A percentile compares a stretch with the other conserved stretches of the same genome.
phyloP scores from a whole-genome alignment of 2,113 vertebrate genomes.

The Caracal caracal region DNA sequence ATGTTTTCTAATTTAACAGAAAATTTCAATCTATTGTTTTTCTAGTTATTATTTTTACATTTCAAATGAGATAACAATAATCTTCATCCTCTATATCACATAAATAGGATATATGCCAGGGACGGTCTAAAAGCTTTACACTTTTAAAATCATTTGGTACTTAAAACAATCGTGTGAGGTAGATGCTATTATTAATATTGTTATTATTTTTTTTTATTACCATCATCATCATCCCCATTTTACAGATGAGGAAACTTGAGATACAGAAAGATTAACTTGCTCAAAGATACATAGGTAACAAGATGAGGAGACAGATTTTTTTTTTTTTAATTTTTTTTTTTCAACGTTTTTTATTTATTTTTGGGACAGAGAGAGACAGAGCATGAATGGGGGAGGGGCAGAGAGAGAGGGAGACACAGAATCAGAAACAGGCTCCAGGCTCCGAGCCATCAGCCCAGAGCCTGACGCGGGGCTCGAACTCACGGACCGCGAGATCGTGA shows the following conservation, averaged over 20 bases:
- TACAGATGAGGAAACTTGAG: not conserved
- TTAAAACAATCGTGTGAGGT: not conserved
- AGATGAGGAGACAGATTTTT: not conserved
- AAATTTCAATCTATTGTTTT: not conserved
- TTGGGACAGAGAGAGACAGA: too few species aligned
- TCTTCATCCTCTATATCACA: not conserved
- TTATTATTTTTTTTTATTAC: not conserved
- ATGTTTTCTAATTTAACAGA: not conserved
- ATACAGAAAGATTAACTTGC: not conserved
- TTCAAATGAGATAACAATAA: not conserved
- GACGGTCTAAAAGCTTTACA: not conserved
- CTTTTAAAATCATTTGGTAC: not conserved
- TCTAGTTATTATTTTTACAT: not conserved
- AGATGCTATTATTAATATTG: not conserved
- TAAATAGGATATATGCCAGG: not conserved
- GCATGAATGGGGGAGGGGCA: too few species aligned
- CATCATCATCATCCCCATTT: not conserved
- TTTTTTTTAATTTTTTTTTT: too few species aligned
- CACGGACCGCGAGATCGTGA: too few species aligned
- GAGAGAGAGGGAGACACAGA: too few species aligned
- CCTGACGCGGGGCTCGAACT: too few species aligned
- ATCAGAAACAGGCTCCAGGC: too few species aligned
- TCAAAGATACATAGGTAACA: not conserved
- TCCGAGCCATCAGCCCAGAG: too few species aligned
- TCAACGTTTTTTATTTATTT: too few species aligned